Conservation (phyloP, 2,888 invertebrate genomes). For the Spatulosminthurus flaviceps region DNA sequence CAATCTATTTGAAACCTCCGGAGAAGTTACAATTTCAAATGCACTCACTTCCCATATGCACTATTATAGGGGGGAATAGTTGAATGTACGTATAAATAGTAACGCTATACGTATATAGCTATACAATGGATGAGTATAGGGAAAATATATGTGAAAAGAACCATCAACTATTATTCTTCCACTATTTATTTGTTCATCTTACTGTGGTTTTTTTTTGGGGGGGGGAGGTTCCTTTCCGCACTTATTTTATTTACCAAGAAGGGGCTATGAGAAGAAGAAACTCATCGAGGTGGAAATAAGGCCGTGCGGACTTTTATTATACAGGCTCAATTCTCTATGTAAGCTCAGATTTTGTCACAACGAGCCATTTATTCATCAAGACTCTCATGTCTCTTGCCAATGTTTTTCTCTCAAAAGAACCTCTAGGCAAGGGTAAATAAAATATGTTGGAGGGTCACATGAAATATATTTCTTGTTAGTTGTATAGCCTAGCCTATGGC, state of each 20-base stretch:
- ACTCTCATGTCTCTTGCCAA: not conserved
- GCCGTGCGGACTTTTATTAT: not conserved
- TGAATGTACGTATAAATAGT: too few relatives aligned
- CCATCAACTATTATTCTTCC: not conserved
- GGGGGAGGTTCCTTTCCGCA: not conserved
- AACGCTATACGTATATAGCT: too few relatives aligned
- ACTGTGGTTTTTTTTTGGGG: not conserved
- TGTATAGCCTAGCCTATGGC: too few relatives aligned
- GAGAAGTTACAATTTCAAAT: too few relatives aligned
- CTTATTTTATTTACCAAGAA: not conserved
- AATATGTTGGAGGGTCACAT: too few relatives aligned
- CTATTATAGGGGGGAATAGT: too few relatives aligned
- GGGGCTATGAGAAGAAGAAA: conserved; percentile 3
- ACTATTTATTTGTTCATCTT: not conserved
- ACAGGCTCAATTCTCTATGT: not conserved
- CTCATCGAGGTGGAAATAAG: conserved; percentile 23
- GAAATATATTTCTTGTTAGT: too few relatives aligned
- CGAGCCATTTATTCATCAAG: conserved; percentile 8
- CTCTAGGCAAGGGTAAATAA: too few relatives aligned
- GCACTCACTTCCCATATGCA: too few relatives aligned
- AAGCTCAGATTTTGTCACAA: not conserved
- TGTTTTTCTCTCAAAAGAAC: too few relatives aligned
- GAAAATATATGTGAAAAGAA: not conserved
- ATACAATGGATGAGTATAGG: not conserved
- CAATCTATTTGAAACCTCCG: too few relatives aligned